A percentile compares a stretch with the other conserved stretches of the same genome.
These are phyloP conservation scores for Brachypterus glaber DNA, from an alignment of 2,888 invertebrate species.

Conservation along the genomic window DNA sequence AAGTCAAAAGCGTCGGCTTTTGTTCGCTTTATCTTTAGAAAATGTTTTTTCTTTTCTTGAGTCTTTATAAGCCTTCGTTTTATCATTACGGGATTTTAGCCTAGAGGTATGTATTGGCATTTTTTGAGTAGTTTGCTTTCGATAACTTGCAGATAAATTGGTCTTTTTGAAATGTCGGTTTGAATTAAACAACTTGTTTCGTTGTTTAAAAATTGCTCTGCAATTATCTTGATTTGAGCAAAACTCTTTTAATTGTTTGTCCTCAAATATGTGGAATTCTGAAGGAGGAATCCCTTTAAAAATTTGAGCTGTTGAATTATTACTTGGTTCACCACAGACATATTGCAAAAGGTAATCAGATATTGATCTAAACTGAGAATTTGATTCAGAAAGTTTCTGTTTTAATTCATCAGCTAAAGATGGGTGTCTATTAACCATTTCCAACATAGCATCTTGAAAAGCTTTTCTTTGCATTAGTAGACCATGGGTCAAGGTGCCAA, in stretches of 20 bases:
- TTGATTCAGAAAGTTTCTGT: not conserved
- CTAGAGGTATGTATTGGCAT: no score
- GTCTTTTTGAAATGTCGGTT: no score
- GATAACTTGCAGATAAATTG: no score
- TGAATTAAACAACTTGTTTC: no score
- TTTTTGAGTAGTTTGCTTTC: no score
- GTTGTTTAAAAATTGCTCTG: no score
- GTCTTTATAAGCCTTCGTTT: no score
- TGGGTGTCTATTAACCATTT: not conserved
- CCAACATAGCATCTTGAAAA: not conserved
- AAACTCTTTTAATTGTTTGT: constrained; percentile 1
- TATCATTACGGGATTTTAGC: no score
- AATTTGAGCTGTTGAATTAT: not conserved
- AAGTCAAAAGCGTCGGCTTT: no score
- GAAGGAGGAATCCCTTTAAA: constrained; percentile 1
- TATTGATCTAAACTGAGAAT: not conserved
- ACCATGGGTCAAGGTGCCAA: not conserved
- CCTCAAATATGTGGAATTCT: constrained; percentile 1
- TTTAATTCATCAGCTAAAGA: not conserved
- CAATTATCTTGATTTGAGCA: not conserved
- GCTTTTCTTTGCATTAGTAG: not conserved
- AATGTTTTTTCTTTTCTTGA: no score
- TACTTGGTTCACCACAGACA: constrained; percentile 3
- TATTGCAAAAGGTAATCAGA: constrained; percentile 4
- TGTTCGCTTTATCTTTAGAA: no score